A percentile compares a stretch with the other conserved stretches of the same genome.
phyloP scores from a whole-genome alignment of 2,888 invertebrate genomes.

The Drosophila neonasuta region DNA sequence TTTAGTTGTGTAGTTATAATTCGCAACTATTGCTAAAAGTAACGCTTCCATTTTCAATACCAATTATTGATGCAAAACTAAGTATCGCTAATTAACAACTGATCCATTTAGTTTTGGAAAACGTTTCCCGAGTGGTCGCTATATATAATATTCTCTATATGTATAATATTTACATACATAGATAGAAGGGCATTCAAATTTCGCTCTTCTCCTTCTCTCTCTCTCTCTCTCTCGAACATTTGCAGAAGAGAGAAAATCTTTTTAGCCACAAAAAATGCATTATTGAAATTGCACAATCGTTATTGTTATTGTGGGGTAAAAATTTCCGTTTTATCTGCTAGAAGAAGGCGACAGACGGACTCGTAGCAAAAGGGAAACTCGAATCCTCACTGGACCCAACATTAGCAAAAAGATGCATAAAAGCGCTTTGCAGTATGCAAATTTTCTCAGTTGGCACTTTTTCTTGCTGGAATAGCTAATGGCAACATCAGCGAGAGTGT shows the following conservation, averaged over 20 bases:
- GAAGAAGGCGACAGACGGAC: constrained; percentile 32
- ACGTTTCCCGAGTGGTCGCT: too few species aligned
- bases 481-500: constrained; percentile 25
- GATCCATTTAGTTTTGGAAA: not conserved
- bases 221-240: not conserved
- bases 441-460: constrained; percentile 54
- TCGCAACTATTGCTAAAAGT: constrained; percentile 2
- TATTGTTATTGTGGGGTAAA: constrained; percentile 71
- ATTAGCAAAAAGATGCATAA: constrained; percentile 58
- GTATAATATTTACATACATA: not conserved
- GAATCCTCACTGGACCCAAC: constrained; percentile 39
- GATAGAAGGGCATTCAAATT: constrained; percentile 24
- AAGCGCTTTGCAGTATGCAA: constrained; percentile 59
- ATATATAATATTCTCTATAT: too few species aligned
- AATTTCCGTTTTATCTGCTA: constrained; percentile 65
- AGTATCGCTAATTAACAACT: constrained; percentile 13
- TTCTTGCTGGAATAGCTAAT: constrained; percentile 39
- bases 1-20: too few species aligned
- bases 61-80: constrained; percentile 37
- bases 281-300: constrained; percentile 74
- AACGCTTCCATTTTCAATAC: constrained; percentile 31
- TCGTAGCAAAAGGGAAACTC: not conserved
- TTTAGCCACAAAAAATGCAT: constrained; percentile 60
- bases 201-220: not conserved
- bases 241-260: constrained; percentile 30